Conservation (phyloP, 2,113 vertebrate species). For the Centropus bengalensis region DNA sequence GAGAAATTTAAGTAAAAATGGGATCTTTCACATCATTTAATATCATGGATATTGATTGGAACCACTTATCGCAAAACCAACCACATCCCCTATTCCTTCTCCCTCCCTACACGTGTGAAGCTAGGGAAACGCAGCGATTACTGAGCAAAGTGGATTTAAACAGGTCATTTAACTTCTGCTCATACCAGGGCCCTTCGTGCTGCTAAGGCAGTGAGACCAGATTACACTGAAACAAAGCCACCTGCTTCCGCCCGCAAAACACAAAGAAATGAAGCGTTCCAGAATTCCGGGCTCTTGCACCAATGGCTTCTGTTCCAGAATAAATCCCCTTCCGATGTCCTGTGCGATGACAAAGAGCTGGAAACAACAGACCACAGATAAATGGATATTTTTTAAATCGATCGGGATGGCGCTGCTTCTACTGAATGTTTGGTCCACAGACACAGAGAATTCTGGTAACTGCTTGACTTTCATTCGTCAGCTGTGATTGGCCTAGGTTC, state of each 20-base stretch:
- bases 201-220: not conserved
- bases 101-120: accelerated
- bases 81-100: not conserved
- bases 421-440: not conserved
- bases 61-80: not conserved
- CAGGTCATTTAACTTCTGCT: not conserved
- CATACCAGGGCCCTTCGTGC: not conserved
- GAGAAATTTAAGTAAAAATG: not conserved
- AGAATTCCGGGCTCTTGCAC: not conserved
- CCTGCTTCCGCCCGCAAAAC: not conserved
- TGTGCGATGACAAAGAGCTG: not conserved
- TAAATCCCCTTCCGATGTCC: not conserved
- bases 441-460: not conserved
- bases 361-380: not conserved
- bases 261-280: not conserved
- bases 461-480: not conserved
- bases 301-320: not conserved
- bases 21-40: not conserved
- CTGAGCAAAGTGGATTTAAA: not conserved
- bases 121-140: not conserved
- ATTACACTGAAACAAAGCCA: not conserved
- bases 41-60: not conserved
- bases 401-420: not conserved
- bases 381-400: not conserved
- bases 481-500: not conserved